phyloP scores from a whole-genome alignment of 2,888 invertebrate genomes.

The Pachymerium ferrugineum region DNA sequence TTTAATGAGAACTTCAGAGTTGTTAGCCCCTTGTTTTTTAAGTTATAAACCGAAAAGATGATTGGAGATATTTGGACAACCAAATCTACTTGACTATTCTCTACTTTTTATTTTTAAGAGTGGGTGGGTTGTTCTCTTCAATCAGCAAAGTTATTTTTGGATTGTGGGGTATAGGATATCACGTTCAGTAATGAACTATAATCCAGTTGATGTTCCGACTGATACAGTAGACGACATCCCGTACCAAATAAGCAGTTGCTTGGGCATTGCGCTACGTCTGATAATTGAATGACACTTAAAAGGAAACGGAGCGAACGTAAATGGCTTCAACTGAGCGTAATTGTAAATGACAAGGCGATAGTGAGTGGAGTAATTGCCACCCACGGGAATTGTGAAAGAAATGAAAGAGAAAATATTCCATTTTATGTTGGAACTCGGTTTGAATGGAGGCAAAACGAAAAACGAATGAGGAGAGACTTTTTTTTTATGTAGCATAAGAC shows the following conservation, averaged over 20 bases:
- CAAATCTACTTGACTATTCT: no score
- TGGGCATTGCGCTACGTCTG: neutral
- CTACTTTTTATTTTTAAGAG: no score
- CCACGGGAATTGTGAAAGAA: constrained; percentile 20
- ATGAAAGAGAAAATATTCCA: constrained; percentile 3
- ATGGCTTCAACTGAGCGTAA: constrained; percentile 19
- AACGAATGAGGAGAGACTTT: neutral
- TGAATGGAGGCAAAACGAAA: neutral
- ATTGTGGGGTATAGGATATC: neutral
- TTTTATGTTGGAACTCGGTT: neutral
- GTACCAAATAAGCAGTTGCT: constrained; percentile 11
- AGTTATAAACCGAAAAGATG: no score
- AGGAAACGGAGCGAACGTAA: constrained; percentile 24
- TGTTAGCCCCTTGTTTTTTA: no score
- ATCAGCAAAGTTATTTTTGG: neutral
- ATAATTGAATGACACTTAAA: constrained; percentile 25
- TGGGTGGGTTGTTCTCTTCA: no score
- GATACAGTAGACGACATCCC: neutral
- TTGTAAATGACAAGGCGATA: constrained; percentile 23
- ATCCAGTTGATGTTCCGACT: constrained; percentile 4
- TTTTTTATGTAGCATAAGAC: neutral
- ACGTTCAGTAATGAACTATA: neutral
- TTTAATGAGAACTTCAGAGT: no score
- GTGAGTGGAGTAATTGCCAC: constrained; percentile 11
- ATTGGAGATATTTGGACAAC: no score